Conservation (phyloP, 2,113 vertebrate genomes). For the Anhinga anhinga region DNA sequence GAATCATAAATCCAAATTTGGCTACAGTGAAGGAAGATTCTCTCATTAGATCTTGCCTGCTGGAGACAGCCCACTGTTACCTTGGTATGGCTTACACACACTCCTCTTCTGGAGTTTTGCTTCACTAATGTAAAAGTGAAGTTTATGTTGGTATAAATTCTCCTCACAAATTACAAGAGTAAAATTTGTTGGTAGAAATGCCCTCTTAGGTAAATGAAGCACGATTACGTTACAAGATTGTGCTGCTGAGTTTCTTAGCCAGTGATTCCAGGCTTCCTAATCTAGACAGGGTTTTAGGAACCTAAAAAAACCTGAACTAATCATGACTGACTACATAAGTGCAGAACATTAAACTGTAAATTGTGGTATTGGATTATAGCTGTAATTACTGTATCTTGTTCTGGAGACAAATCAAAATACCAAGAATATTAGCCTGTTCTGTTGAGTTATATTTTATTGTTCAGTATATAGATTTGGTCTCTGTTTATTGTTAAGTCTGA, state of each 20-base stretch:
- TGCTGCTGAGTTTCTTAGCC: not conserved
- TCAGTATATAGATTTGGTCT: not conserved
- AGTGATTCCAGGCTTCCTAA: not conserved
- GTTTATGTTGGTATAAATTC: not conserved
- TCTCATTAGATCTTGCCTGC: not conserved
- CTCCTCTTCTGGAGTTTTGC: not conserved
- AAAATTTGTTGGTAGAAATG: not conserved
- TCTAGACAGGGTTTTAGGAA: conserved; percentile 1
- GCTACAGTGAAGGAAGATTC: not conserved
- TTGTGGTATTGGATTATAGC: conserved; percentile 9
- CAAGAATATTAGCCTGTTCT: not conserved
- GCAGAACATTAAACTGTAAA: not conserved
- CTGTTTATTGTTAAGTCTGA: not conserved
- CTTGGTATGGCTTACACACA: not conserved
- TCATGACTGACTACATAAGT: not conserved
- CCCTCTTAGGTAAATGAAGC: not conserved
- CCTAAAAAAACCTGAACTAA: not conserved
- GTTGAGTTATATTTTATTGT: not conserved
- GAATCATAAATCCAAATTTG: not conserved
- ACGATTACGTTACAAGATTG: not conserved
- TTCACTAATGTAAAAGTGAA: not conserved
- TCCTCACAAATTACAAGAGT: not conserved
- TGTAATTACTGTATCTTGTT: conserved; percentile 20
- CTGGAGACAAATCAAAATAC: conserved; percentile 14
- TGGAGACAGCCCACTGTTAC: not conserved